Evolutionary conservation across 2,113 vertebrate species (phyloP).

Genomic region (Alligator mississippiensis): DNA sequence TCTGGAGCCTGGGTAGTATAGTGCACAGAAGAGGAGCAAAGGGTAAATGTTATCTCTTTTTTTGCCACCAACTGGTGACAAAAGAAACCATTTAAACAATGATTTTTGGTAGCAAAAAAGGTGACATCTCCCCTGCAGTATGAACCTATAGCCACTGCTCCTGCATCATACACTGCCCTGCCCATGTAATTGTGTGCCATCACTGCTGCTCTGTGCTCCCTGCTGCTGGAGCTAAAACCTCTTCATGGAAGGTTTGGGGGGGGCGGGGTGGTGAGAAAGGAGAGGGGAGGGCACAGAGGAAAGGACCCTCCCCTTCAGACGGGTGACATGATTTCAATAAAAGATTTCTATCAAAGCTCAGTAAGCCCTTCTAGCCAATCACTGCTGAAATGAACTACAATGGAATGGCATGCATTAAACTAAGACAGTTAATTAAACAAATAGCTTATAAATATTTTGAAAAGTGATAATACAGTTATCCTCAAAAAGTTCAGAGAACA

Average conservation of each 20-base stretch:
- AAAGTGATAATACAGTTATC: slow-evolving; percentile 38
- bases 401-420: slow-evolving; percentile 53
- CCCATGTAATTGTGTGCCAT: too few species aligned
- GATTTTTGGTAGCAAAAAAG: too few species aligned
- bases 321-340: slow-evolving; percentile 29
- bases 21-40: too few species aligned
- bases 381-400: background rate
- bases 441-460: slow-evolving; percentile 62
- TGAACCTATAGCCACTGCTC: too few species aligned
- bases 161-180: too few species aligned
- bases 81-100: too few species aligned
- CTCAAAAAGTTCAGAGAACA: background rate
- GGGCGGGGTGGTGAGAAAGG: background rate
- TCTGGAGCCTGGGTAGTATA: too few species aligned
- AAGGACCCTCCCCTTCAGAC: slow-evolving; percentile 30
- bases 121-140: too few species aligned
- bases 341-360: slow-evolving; percentile 39
- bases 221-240: too few species aligned
- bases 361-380: background rate
- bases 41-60: too few species aligned
- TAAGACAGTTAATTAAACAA: slow-evolving; percentile 66
- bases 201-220: too few species aligned
- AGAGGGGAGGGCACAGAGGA: slow-evolving; percentile 24
- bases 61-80: too few species aligned
- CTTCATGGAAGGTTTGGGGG: background rate